Evolutionary conservation across 2,797 vertebrate genomes (phyloP), one percentile per base, ranked within the genome.

Genomic region (Perodicticus potto): DNA sequence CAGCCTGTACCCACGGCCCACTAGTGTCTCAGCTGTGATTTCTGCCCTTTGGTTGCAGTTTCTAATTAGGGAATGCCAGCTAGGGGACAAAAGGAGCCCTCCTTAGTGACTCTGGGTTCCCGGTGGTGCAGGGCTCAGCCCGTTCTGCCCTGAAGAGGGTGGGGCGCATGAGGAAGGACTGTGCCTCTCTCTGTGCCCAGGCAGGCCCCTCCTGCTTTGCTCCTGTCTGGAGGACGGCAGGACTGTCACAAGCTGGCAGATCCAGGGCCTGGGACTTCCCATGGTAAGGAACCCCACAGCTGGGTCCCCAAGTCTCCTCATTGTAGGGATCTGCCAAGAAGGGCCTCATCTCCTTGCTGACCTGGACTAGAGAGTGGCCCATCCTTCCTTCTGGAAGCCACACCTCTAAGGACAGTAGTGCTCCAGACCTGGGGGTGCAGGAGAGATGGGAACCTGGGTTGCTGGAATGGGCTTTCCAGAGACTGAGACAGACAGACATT

Each of bases 401-500:
- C 17, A 22, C 1, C 61, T 70, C 72, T 37, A 3, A 10, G 1
- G 29, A 53, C 7, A 37, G 29, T 32, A 43, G 63, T 3, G 8
- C 40, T 45, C 25, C 12, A 25, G 29, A 19, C 61, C 27, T 7
- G 59, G 63, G 49, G 12, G 9, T 67, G 22, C 23, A 10, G 2
- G 40, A 80, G 23, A 34, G 13, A 61, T 0, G 4, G 34, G 55
- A 70, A 11, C 5, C 40, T 25, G 57, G 57, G 65, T 17, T 63
- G 25, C 29, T 20, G 11, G 12, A 23, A 6, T 2, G 11, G n/a
- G 22, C 13, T 32, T 61, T 72, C 84, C 17, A 8, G 72, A 27
- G 72, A 57, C 10, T 0, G 16, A 23, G 43, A 7, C 25, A 8
- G 19, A 2, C 2, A 2, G 1, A 29, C 1, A 5, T 57, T 65